These are phyloP conservation scores for Glaucopsyche alexis DNA, from an alignment of 2,888 invertebrate species.

Conservation along the genomic window DNA sequence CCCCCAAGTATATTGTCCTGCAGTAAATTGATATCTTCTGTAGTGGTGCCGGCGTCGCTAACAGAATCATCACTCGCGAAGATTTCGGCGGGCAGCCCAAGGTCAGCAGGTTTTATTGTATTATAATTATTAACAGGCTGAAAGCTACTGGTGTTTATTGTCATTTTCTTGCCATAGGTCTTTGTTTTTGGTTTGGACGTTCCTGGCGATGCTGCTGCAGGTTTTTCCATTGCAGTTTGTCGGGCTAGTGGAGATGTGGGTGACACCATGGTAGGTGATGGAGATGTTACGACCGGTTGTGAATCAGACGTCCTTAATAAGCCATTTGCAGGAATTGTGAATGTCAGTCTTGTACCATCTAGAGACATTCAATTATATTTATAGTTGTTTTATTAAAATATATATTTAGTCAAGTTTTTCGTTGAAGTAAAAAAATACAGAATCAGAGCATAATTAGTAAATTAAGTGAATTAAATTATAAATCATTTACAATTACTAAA, in stretches of 20 bases:
- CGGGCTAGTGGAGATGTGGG: conserved; percentile 47
- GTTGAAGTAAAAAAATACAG: not conserved
- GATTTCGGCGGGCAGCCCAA: conserved; percentile 72
- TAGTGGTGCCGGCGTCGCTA: conserved; percentile 59
- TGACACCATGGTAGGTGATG: conserved; percentile 51
- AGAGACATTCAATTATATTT: conserved; percentile 40
- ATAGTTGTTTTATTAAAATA: not conserved
- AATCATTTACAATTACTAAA: not conserved
- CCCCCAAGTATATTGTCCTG: conserved; percentile 50
- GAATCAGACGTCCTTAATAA: conserved; percentile 45
- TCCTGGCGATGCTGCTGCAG: conserved; percentile 47
- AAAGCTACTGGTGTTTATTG: conserved; percentile 47
- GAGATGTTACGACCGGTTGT: conserved; percentile 53
- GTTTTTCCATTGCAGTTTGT: conserved; percentile 45
- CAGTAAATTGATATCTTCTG: conserved; percentile 55
- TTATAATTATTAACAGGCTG: conserved; percentile 55
- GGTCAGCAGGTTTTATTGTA: conserved; percentile 63
- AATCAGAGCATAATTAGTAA: not conserved
- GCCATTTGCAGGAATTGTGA: conserved; percentile 48
- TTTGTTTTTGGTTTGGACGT: conserved; percentile 51
- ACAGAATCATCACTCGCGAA: conserved; percentile 75
- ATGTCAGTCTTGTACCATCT: conserved; percentile 54
- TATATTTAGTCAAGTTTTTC: not conserved
- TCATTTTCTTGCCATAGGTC: conserved; percentile 43
- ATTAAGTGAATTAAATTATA: not conserved